Percentiles rank a stretch among this genome's conserved stretches.
phyloP scores from a whole-genome alignment of 2,797 vertebrate genomes.

The Aeoliscus strigatus region DNA sequence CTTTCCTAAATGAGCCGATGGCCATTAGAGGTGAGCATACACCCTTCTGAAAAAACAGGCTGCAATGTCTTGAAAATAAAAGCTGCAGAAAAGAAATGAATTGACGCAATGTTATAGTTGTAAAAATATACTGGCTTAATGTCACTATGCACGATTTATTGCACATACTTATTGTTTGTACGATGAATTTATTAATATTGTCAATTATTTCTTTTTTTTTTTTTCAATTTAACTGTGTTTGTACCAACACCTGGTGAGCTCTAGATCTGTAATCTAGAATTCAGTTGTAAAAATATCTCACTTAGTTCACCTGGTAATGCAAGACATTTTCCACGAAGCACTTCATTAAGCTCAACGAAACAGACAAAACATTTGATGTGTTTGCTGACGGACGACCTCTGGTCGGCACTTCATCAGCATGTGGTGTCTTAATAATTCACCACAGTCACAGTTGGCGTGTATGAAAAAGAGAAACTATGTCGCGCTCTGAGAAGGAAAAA shows the following conservation, averaged over 20 bases:
- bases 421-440: slow-evolving; percentile 68
- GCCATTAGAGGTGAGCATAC: no score
- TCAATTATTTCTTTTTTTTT: no score
- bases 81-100: no score
- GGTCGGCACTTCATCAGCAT: slow-evolving; percentile 44
- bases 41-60: no score
- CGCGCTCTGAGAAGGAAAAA: slow-evolving; percentile 63
- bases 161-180: no score
- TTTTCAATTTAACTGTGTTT: no score
- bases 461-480: slow-evolving; percentile 69
- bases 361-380: slow-evolving; percentile 38
- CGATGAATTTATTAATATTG: no score
- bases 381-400: slow-evolving; percentile 15
- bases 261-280: slow-evolving; percentile 8
- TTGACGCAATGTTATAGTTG: no score
- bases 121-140: no score
- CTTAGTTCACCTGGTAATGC: slow-evolving; percentile 20
- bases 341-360: slow-evolving; percentile 36
- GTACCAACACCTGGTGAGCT: slow-evolving; percentile 6
- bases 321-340: slow-evolving; percentile 45
- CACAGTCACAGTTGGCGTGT: slow-evolving; percentile 47
- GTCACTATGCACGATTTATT: no score
- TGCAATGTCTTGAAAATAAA: no score
- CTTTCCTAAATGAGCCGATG: no score
- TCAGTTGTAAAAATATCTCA: slow-evolving; percentile 11